Percentiles rank a stretch among this genome's conserved stretches.
Conservation (phyloP, 1,140 invertebrate species). For the Heliconius eleuchia region DNA sequence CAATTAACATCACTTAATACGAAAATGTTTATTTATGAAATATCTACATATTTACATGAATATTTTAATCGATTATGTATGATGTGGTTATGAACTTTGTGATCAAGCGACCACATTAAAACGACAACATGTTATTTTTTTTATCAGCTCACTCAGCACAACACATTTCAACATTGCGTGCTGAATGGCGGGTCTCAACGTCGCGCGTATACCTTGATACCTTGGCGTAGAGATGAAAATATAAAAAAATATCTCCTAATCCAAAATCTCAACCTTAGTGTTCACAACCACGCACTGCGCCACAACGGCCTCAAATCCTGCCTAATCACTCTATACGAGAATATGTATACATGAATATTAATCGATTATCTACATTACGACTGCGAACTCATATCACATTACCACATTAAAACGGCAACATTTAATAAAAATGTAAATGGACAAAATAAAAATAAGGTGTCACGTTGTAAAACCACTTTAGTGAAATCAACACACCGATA, state of each 20-base stretch:
- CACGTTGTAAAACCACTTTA: constrained; percentile 43
- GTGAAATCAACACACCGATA: constrained; percentile 36
- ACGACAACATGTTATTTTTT: constrained; percentile 11
- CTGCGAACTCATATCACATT: not conserved
- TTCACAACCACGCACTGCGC: too few species aligned
- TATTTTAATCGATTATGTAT: not conserved
- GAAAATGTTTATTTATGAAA: not conserved
- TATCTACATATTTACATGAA: not conserved
- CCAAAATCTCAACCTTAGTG: too few species aligned
- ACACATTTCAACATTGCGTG: too few species aligned
- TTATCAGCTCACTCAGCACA: too few species aligned
- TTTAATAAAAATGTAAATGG: constrained; percentile 32
- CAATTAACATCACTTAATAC: not conserved
- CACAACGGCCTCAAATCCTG: too few species aligned
- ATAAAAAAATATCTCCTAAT: too few species aligned
- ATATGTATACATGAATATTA: not conserved
- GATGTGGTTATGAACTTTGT: not conserved
- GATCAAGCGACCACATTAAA: not conserved
- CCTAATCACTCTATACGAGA: not conserved
- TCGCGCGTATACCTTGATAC: too few species aligned
- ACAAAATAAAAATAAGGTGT: constrained; percentile 39
- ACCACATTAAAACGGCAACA: constrained; percentile 16
- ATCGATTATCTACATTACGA: not conserved
- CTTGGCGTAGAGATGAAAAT: too few species aligned
- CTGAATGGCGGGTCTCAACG: too few species aligned